These are phyloP conservation scores for Scomberomorus guttatus DNA, from an alignment of 2,797 vertebrate species.

Conservation along the genomic window DNA sequence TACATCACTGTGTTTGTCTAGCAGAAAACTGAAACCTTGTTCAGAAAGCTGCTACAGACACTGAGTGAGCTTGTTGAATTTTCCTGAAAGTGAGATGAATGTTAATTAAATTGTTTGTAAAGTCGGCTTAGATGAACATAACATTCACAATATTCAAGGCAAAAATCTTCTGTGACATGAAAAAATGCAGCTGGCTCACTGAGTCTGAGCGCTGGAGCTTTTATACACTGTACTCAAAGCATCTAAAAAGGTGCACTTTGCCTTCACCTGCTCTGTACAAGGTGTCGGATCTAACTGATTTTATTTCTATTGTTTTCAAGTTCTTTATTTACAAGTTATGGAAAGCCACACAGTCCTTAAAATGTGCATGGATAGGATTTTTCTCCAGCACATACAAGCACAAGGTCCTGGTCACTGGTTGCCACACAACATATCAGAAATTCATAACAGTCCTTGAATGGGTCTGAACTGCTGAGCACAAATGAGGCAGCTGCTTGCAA, in stretches of 20 bases:
- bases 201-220: neutral
- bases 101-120: slow-evolving; percentile 5
- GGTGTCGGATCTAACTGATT: neutral
- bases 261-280: neutral
- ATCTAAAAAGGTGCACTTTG: neutral
- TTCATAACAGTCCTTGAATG: neutral
- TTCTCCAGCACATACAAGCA: neutral
- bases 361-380: neutral
- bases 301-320: neutral
- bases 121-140: neutral
- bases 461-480: neutral
- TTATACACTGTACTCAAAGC: neutral
- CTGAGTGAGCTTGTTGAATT: neutral
- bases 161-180: neutral
- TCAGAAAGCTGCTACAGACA: no score
- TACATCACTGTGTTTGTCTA: neutral
- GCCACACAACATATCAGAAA: neutral
- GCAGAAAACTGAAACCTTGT: neutral
- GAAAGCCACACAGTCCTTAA: neutral
- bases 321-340: neutral
- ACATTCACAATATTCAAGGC: neutral
- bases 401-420: neutral
- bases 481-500: neutral
- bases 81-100: neutral
- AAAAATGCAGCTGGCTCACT: neutral